Evolutionary conservation across 2,113 vertebrate species (phyloP).

Genomic region (Arenaria interpres): DNA sequence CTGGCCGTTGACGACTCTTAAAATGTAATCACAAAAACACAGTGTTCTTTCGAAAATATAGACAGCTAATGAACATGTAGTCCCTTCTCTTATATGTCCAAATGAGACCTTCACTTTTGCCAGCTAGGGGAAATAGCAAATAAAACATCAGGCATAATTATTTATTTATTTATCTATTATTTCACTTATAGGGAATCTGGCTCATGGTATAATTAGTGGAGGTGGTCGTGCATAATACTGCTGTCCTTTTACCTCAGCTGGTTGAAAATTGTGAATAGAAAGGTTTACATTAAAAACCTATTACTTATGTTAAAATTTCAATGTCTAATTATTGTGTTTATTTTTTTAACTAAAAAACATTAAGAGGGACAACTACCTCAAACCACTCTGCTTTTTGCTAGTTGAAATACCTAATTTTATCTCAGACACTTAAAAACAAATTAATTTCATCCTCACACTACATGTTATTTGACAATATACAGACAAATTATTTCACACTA

Average conservation of each 20-base stretch:
- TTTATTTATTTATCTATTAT: neutral
- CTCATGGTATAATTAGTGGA: neutral
- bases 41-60: neutral
- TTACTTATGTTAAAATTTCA: neutral
- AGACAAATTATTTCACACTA: neutral
- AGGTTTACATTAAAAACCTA: neutral
- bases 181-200: neutral
- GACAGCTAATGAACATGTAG: neutral
- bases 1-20: neutral
- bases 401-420: neutral
- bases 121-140: neutral
- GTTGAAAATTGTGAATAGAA: neutral
- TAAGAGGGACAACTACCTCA: neutral
- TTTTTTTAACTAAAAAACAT: neutral
- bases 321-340: neutral
- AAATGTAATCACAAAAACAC: neutral
- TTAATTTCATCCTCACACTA: neutral
- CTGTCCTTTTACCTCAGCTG: neutral
- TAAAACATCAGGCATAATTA: neutral
- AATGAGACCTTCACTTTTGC: neutral
- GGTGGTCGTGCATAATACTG: fast-evolving
- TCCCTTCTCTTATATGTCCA: neutral
- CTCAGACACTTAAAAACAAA: neutral
- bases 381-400: neutral
- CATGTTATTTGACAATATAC: neutral